Evolutionary conservation across 2,888 invertebrate genomes (phyloP).

Genomic region (Crepidodera aurea): DNA sequence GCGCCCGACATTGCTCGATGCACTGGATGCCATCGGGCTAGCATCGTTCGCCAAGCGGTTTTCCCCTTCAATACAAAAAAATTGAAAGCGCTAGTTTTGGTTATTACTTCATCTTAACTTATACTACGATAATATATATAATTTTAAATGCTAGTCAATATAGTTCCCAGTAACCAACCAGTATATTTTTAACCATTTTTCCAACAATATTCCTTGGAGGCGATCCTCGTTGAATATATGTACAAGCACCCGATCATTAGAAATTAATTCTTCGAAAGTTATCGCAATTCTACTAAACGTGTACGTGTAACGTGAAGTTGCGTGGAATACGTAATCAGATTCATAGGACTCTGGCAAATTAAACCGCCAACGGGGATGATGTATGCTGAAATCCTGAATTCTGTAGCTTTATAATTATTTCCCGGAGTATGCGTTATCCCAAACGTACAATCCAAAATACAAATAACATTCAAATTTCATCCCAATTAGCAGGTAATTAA

Average conservation of each 20-base stretch:
- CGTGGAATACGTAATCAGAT: constrained; percentile 1
- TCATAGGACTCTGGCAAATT: constrained; percentile 1
- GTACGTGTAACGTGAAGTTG: constrained; percentile 4
- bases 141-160: too few relatives aligned
- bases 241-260: constrained; percentile 1
- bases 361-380: neutral
- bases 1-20: too few relatives aligned
- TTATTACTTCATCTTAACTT: too few relatives aligned
- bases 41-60: too few relatives aligned
- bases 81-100: too few relatives aligned
- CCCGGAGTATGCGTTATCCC: neutral
- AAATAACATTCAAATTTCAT: too few relatives aligned
- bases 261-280: constrained; percentile 1
- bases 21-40: too few relatives aligned
- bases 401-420: neutral
- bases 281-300: neutral
- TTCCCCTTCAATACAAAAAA: too few relatives aligned
- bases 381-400: neutral
- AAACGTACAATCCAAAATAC: neutral
- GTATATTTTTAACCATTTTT: neutral
- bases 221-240: neutral
- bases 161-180: too few relatives aligned
- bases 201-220: neutral
- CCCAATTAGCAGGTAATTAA: too few relatives aligned
- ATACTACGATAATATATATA: too few relatives aligned